These are phyloP conservation scores for Scatophagus argus DNA, from an alignment of 2,113 vertebrate genomes.

Conservation along the genomic window DNA sequence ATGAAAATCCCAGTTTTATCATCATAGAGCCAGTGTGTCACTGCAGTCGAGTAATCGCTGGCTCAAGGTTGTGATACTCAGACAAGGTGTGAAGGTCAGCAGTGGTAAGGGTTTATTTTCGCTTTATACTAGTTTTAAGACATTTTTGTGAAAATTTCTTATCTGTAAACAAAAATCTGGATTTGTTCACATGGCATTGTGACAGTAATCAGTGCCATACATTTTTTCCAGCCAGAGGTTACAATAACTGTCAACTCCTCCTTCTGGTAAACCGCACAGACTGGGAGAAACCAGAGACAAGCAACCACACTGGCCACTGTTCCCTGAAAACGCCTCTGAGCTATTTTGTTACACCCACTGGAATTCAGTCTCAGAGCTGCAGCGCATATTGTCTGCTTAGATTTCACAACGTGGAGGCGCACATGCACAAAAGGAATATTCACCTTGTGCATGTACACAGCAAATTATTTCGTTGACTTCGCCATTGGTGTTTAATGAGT, in stretches of 20 bases:
- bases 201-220: constrained; percentile 27
- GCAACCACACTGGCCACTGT: constrained; percentile 31
- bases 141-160: too few relatives aligned
- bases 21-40: constrained; percentile 12
- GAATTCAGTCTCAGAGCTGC: constrained; percentile 45
- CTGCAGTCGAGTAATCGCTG: constrained; percentile 6
- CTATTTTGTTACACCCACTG: constrained; percentile 52
- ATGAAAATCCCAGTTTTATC: constrained; percentile 23
- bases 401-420: constrained; percentile 11
- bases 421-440: constrained; percentile 5
- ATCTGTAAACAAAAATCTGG: background rate
- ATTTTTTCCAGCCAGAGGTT: constrained; percentile 25
- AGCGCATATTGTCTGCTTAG: constrained; percentile 26
- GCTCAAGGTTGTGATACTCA: background rate
- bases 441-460: constrained; percentile 8
- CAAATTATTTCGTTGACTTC: constrained; percentile 15
- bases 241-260: constrained; percentile 47
- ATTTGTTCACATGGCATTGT: constrained; percentile 10
- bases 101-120: too few relatives aligned
- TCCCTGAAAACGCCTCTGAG: constrained; percentile 47
- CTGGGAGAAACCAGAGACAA: constrained; percentile 52
- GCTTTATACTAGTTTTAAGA: too few relatives aligned
- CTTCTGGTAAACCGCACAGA: constrained; percentile 53
- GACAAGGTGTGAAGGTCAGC: background rate
- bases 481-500: constrained; percentile 34